Conservation (phyloP, 2,888 invertebrate genomes). For the Brassicogethes aeneus region DNA sequence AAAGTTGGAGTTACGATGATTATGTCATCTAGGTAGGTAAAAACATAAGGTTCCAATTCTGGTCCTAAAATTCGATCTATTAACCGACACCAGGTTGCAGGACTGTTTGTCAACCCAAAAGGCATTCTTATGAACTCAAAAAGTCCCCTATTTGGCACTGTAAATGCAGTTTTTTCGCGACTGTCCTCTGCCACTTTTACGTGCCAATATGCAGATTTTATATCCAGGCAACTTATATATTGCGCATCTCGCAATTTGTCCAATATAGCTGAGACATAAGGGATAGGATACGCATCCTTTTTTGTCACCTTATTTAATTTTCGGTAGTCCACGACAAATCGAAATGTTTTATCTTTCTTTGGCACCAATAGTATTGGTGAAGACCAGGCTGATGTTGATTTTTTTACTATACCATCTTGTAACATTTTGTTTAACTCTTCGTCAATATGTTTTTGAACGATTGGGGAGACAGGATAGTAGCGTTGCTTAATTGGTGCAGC, state of each 20-base stretch:
- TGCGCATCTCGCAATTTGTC: constrained; percentile 21
- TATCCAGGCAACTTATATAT: constrained; percentile 21
- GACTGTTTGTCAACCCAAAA: too few relatives aligned
- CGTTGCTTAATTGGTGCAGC: neutral
- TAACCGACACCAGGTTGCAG: constrained; percentile 1
- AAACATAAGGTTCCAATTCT: constrained; percentile 9
- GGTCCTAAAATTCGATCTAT: constrained; percentile 1
- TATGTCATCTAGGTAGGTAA: constrained; percentile 10
- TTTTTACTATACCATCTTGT: neutral
- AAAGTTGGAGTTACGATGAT: constrained; percentile 7
- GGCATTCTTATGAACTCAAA: too few relatives aligned
- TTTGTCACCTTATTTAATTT: constrained; percentile 20
- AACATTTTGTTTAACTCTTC: neutral
- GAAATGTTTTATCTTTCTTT: neutral
- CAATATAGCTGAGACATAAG: constrained; percentile 19
- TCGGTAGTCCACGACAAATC: constrained; percentile 4
- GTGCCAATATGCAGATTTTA: constrained; percentile 22
- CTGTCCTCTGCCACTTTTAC: constrained; percentile 14
- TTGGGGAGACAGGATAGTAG: neutral
- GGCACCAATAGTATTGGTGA: neutral
- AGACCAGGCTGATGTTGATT: neutral
- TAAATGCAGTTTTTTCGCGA: constrained; percentile 21
- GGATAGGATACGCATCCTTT: constrained; percentile 22
- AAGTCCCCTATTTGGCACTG: constrained; percentile 18
- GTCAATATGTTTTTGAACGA: neutral